These are phyloP conservation scores for Drosophila repletoides DNA, from an alignment of 1,140 invertebrate genomes.

Conservation along the genomic window DNA sequence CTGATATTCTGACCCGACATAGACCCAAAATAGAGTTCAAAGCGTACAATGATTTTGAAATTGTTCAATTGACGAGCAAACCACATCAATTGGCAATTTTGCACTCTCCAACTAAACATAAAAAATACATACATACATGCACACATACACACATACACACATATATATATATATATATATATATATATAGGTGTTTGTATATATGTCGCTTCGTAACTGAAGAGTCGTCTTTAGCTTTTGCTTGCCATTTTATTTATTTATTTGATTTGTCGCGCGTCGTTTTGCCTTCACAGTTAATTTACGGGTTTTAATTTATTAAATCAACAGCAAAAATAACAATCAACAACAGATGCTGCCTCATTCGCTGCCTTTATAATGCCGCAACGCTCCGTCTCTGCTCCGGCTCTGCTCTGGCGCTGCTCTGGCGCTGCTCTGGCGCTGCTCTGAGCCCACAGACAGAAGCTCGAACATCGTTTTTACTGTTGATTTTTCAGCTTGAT, in stretches of 20 bases:
- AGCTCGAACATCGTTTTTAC: conserved; percentile 32
- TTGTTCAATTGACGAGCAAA: conserved; percentile 35
- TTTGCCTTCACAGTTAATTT: conserved; percentile 68
- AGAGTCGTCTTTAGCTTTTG: conserved; percentile 27
- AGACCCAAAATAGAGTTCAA: conserved; percentile 28
- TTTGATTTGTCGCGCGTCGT: conserved; percentile 65
- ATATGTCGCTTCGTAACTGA: background rate
- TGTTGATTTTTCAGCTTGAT: conserved; percentile 60
- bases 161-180: background rate
- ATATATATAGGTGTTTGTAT: background rate
- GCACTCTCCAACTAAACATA: too few relatives aligned
- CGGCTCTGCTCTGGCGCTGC: too few relatives aligned
- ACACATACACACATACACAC: background rate
- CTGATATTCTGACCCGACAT: conserved; percentile 4
- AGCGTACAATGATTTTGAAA: conserved; percentile 35
- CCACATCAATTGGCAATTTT: conserved; percentile 32
- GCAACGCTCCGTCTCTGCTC: too few relatives aligned
- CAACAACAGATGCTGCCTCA: conserved; percentile 46
- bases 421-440: too few relatives aligned
- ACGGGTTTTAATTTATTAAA: conserved; percentile 69
- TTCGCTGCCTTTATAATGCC: conserved; percentile 24
- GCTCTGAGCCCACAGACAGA: conserved; percentile 23
- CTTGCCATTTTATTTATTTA: conserved; percentile 51
- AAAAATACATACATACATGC: too few relatives aligned
- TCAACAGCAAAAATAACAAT: conserved; percentile 57